phyloP scores from a whole-genome alignment of 1,140 invertebrate genomes.

The Diabrotica virgifera region DNA sequence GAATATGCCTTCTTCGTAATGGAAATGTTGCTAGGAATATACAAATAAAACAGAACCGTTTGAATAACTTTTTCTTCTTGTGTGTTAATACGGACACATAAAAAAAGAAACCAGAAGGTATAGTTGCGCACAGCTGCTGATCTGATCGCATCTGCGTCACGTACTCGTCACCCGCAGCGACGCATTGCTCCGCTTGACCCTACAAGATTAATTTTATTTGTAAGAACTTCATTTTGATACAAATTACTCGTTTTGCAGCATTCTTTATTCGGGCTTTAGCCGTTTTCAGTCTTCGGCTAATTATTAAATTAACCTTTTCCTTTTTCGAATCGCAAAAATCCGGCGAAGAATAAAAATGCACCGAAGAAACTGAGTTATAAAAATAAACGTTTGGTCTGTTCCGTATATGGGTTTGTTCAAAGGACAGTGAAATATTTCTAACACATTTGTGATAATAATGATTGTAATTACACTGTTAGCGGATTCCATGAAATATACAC shows the following conservation, averaged over 20 bases:
- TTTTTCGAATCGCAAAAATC: constrained; percentile 16
- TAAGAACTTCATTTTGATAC: constrained; percentile 34
- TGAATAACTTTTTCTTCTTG: too few relatives aligned
- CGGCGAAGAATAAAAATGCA: constrained; percentile 6
- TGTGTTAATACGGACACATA: too few relatives aligned
- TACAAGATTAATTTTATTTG: constrained; percentile 11
- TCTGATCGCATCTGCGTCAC: too few relatives aligned
- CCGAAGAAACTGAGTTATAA: constrained; percentile 15
- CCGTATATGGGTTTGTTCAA: constrained; percentile 8
- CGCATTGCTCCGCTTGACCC: not conserved
- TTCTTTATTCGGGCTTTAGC: constrained; percentile 19
- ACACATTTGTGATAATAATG: constrained; percentile 14
- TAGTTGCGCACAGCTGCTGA: too few relatives aligned
- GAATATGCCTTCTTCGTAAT: too few relatives aligned
- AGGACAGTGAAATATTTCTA: constrained; percentile 19
- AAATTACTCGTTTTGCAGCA: constrained; percentile 11
- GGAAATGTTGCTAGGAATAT: too few relatives aligned
- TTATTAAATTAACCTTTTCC: constrained; percentile 21
- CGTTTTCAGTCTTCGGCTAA: constrained; percentile 16
- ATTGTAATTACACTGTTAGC: constrained; percentile 15
- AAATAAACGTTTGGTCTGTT: constrained; percentile 3
- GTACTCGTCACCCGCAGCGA: too few relatives aligned
- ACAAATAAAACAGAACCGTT: too few relatives aligned
- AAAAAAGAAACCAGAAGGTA: too few relatives aligned
- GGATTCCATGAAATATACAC: constrained; percentile 4